These are phyloP conservation scores for Solenopsis invicta DNA, from an alignment of 1,140 invertebrate species.

Conservation along the genomic window DNA sequence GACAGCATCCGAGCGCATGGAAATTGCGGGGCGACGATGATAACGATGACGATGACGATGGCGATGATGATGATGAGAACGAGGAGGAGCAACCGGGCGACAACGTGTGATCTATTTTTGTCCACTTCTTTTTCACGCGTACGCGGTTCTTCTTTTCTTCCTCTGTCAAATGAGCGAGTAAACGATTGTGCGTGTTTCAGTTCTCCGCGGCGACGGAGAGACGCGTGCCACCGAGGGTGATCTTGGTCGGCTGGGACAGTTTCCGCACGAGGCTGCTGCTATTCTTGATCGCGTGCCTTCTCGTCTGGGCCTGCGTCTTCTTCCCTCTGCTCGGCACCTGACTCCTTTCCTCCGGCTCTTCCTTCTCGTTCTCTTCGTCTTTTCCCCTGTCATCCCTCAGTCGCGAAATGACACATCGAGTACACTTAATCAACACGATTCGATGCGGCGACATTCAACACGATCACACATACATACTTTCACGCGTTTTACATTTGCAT, in stretches of 20 bases:
- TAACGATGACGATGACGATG: constrained; percentile 38
- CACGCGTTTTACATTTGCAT: constrained; percentile 46
- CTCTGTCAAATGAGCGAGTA: too few species aligned
- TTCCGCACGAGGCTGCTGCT: constrained; percentile 82
- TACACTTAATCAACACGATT: constrained; percentile 13
- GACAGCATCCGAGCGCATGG: constrained; percentile 54
- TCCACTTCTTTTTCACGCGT: background rate
- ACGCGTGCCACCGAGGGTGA: constrained; percentile 54
- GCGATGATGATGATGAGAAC: constrained; percentile 53
- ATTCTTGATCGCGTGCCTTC: constrained; percentile 77
- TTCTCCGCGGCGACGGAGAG: constrained; percentile 59
- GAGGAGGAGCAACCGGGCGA: constrained; percentile 15
- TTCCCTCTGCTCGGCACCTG: constrained; percentile 80
- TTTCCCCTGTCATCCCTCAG: background rate
- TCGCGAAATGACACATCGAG: constrained; percentile 19
- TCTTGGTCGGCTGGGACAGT: constrained; percentile 84
- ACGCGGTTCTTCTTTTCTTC: too few species aligned
- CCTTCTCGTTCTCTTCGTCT: too few species aligned
- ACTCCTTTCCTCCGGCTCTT: background rate
- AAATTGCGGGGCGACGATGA: constrained; percentile 64
- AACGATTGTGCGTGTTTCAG: constrained; percentile 57
- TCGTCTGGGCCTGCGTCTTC: constrained; percentile 84
- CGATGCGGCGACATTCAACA: constrained; percentile 43
- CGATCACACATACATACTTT: constrained; percentile 28
- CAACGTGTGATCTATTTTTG: constrained; percentile 36